Evolutionary conservation across 2,113 vertebrate genomes (phyloP), one percentile per base, ranked within the genome.

Genomic region (Bagarius yarrelli): DNA sequence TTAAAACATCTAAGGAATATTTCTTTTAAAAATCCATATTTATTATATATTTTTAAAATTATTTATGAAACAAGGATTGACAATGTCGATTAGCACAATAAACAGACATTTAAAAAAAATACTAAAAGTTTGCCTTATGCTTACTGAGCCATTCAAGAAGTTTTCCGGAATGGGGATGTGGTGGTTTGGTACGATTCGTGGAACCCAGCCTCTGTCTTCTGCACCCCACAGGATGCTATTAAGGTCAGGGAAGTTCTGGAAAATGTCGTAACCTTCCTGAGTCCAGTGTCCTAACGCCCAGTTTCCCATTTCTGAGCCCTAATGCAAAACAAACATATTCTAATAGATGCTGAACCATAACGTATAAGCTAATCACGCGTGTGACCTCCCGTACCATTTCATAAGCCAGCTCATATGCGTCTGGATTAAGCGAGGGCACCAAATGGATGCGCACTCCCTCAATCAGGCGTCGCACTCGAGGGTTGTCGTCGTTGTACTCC

Each of bases 281-380:
- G 94, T 98, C 94, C 95, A 98, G 81, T 98, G 94, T 23, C 98
- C 97, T 23, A 97, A 88, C 0, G 93, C 95, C 97, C 97, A 99
- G 72, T 95, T 95, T 23, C 96, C 97, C 82, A 99, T 91, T 85
- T 99, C 97, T 0, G 98, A 99, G 80, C 98, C 98, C 98, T 99
- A 87, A 0, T 8, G 63, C 40, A 57, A 30, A 69, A 21, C 61
- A 16, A 57, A 83, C 66, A 34, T 13, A 30, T 53, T 73, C 5
- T 13, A 55, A 18, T 13, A 11, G 9, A 21, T 27, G 50, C 32
- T 30, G 9, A 52, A 30, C 25, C 1, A 19, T 71, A 9, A 18
- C 11, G 1, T 55, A 34, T 34, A 19, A 11, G 16, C 34, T 73
- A 55, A 73, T 55, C 13, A 73, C 21, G 19, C 32, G 30, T 47